Base-by-base conservation (phyloP, 1,140 invertebrate genomes). In the Acyrthosiphon pisum region DNA sequence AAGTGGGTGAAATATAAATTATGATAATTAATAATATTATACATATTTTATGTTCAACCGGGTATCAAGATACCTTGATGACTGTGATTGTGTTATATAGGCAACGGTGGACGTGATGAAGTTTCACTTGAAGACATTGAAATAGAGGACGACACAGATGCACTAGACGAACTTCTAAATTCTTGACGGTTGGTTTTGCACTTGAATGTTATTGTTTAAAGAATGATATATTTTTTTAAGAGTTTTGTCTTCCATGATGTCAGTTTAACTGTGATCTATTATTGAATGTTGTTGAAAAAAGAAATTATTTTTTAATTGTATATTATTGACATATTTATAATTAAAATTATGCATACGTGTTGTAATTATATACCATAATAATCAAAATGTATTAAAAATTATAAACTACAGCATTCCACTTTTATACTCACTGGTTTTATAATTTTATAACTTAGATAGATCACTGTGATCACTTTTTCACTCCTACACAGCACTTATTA, bases 91-190 rank as follows among this genome's bases (percentile, higher is more conserved):
- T 88, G 20, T 88, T 87, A 2, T 76, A 93, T 23, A 93, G 95
- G 95, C 53, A 93, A 93, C n/a, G n/a, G 68, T 50, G 81, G 81
- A 3, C 81, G 91, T 8, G 91, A 93, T 93, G 91, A 93, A 76
- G 95, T 95, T 90, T 95, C 95, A 83, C 94, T 96, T 50, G 96
- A 96, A 87, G 96, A 96, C 93, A 96, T 96, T 81, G 95, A 95
- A n/a, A 94, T 96, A 37, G 96, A 96, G 60, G 94, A 95, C 22
- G 96, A 96, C 94, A 95, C 95, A 46, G 95, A 96, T 93, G 96
- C 95, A 90, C 95, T 96, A 89, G 95, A 96, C 94, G 95, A 96
- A 93, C 91, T 93, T 86, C 81, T 93, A 53, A 93, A 93, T 56
- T 93, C 91, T 53, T 93, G 76, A 93, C 22, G 35, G 41, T 86